These are phyloP conservation scores for Aptenodytes forsteri DNA, from an alignment of 2,113 vertebrate species.

Conservation along the genomic window DNA sequence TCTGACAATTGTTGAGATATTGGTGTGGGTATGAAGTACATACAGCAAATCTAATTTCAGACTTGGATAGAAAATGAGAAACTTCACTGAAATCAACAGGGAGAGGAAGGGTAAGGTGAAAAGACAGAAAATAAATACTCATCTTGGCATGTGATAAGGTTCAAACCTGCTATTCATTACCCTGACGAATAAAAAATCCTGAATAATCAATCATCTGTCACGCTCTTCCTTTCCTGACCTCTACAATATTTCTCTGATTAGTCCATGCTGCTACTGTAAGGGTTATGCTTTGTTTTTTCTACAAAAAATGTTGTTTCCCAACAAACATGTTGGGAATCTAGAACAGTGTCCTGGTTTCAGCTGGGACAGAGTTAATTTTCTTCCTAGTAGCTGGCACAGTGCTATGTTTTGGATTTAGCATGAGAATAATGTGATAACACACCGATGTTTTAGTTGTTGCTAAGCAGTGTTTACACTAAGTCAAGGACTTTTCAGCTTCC, in stretches of 20 bases:
- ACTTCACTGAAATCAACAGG: not conserved
- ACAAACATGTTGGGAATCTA: not conserved
- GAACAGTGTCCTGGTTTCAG: not conserved
- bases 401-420: too few species aligned
- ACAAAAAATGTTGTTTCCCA: not conserved
- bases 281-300: not conserved
- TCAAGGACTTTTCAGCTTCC: too few species aligned
- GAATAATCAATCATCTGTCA: not conserved
- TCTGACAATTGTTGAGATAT: not conserved
- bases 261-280: not conserved
- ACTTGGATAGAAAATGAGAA: conserved; percentile 3
- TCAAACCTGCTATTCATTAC: not conserved
- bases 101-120: not conserved
- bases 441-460: too few species aligned
- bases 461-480: too few species aligned
- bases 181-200: not conserved
- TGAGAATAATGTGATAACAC: too few species aligned
- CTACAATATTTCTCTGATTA: not conserved
- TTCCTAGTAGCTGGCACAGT: too few species aligned
- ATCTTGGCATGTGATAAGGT: not conserved
- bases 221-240: not conserved
- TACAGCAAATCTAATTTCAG: conserved; percentile 5
- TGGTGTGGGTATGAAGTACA: not conserved
- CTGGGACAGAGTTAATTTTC: too few species aligned
- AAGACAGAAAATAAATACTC: not conserved